phyloP scores from a whole-genome alignment of 2,113 vertebrate species.

The Vidua chalybeata region DNA sequence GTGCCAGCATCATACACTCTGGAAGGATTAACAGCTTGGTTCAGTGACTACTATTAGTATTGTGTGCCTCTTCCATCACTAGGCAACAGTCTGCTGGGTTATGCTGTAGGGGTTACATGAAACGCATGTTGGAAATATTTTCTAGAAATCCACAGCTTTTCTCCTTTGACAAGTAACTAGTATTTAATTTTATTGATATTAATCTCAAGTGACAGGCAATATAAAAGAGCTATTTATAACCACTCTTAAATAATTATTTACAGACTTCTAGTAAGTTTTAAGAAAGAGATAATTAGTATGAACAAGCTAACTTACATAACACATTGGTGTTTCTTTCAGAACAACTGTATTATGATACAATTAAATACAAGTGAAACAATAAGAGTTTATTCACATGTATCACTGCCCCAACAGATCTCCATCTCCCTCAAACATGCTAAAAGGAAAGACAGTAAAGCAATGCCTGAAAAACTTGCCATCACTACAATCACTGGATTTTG shows the following conservation, averaged over 20 bases:
- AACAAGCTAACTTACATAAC: not conserved
- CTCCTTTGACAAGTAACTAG: not conserved
- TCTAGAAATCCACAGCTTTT: not conserved
- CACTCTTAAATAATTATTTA: not conserved
- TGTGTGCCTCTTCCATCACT: not conserved
- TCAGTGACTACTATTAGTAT: not conserved
- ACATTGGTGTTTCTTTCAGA: not conserved
- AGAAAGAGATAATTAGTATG: not conserved
- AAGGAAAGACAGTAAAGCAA: not conserved
- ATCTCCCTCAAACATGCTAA: rapidly evolving
- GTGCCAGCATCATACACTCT: not conserved
- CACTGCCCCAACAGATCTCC: not conserved
- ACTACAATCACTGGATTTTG: not conserved
- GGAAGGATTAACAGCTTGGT: not conserved
- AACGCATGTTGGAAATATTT: not conserved
- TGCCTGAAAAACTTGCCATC: not conserved
- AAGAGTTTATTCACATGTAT: not conserved
- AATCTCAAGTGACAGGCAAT: not conserved
- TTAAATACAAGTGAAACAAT: not conserved
- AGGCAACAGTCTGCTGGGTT: not conserved
- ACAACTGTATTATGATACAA: not conserved
- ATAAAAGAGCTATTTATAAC: not conserved
- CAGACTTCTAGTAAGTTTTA: not conserved
- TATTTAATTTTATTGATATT: not conserved
- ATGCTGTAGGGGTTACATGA: not conserved